Conservation (phyloP, 2,113 vertebrate genomes). For the Ranitomeya variabilis region DNA sequence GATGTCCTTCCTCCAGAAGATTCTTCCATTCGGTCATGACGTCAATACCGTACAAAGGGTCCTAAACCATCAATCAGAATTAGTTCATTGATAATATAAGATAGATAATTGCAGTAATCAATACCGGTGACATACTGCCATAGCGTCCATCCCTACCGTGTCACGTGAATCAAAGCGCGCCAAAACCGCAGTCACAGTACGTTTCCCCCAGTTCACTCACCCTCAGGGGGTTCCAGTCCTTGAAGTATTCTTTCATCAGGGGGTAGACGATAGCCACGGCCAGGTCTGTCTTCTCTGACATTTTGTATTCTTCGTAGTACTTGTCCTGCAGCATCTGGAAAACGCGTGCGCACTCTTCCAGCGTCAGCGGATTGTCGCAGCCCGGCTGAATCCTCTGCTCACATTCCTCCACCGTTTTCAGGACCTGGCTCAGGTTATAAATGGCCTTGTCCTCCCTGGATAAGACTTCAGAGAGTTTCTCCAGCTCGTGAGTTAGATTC, state of each 20-base stretch:
- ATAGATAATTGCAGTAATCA: too few relatives aligned
- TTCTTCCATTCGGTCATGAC: conserved; percentile 90
- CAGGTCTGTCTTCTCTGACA: conserved; percentile 86
- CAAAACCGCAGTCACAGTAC: neutral
- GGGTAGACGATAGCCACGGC: conserved; percentile 91
- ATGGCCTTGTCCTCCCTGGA: conserved; percentile 79
- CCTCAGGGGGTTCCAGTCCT: conserved; percentile 91
- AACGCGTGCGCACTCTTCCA: conserved; percentile 84
- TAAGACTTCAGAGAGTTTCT: conserved; percentile 79
- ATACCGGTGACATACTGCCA: neutral
- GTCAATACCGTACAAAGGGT: conserved; percentile 83
- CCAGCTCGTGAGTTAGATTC: conserved; percentile 86
- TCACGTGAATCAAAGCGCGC: too few relatives aligned
- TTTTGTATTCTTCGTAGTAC: conserved; percentile 92
- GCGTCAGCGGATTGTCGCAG: conserved; percentile 71
- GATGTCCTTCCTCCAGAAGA: conserved; percentile 86
- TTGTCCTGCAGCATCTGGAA: conserved; percentile 91
- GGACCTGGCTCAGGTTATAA: conserved; percentile 83
- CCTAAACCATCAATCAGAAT: conserved; percentile 69
- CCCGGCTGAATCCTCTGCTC: conserved; percentile 76
- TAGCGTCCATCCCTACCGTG: neutral
- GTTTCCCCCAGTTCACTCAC: conserved; percentile 64
- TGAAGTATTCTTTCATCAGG: conserved; percentile 88
- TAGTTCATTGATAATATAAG: neutral
- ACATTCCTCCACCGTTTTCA: conserved; percentile 88